phyloP scores from a whole-genome alignment of 2,888 invertebrate genomes.

The Ormyrus thymus region DNA sequence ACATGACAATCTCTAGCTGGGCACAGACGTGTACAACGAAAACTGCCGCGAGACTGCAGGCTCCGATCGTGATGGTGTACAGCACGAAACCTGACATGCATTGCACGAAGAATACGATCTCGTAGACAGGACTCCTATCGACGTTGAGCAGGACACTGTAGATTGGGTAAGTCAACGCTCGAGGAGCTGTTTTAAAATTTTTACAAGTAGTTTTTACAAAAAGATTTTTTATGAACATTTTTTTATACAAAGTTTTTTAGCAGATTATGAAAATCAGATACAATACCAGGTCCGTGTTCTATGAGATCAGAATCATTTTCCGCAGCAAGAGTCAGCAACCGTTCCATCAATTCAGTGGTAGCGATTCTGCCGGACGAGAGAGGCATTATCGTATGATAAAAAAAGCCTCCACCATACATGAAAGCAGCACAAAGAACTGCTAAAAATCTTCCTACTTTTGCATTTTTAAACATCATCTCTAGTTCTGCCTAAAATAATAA shows the following conservation, averaged over 20 bases:
- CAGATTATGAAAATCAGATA: background rate
- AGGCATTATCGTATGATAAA: slow-evolving; percentile 66
- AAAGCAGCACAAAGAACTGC: slow-evolving; percentile 59
- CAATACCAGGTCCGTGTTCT: background rate
- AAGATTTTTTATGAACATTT: too few relatives aligned
- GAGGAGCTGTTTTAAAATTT: background rate
- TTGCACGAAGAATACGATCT: slow-evolving; percentile 66
- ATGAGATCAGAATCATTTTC: slow-evolving; percentile 9
- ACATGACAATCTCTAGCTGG: slow-evolving; percentile 65
- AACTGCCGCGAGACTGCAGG: slow-evolving; percentile 66
- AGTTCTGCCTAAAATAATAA: slow-evolving; percentile 32
- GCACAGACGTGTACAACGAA: slow-evolving; percentile 69
- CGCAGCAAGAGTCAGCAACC: background rate
- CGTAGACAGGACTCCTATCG: slow-evolving; percentile 64
- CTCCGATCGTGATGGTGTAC: slow-evolving; percentile 65
- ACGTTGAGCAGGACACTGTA: slow-evolving; percentile 64
- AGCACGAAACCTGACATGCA: slow-evolving; percentile 64
- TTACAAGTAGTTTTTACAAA: too few relatives aligned
- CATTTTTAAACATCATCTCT: slow-evolving; percentile 63
- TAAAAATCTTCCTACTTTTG: slow-evolving; percentile 60
- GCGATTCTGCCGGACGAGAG: slow-evolving; percentile 59
- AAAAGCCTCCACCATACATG: slow-evolving; percentile 66
- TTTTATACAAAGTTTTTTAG: too few relatives aligned
- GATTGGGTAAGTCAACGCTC: slow-evolving; percentile 64
- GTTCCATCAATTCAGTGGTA: slow-evolving; percentile 53